Conservation (phyloP, 1,140 invertebrate genomes). For the Bombus turneri region DNA sequence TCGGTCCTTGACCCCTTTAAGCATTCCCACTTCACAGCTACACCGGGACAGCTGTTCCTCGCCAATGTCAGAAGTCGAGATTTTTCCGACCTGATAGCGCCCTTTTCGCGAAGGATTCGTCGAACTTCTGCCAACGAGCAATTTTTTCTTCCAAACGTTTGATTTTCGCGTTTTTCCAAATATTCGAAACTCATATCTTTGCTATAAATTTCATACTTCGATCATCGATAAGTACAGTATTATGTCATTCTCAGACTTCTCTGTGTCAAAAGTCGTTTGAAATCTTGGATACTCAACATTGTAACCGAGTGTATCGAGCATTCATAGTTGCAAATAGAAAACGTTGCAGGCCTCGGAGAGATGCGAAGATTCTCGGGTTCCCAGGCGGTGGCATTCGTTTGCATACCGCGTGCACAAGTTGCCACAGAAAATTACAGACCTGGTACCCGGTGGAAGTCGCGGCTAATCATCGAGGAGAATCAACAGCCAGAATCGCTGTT, state of each 20-base stretch:
- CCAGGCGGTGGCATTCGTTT: slow-evolving; percentile 3
- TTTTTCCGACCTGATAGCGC: background rate
- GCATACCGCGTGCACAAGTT: background rate
- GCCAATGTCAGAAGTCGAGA: background rate
- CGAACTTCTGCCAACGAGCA: slow-evolving; percentile 8
- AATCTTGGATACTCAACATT: background rate
- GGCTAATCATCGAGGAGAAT: slow-evolving; percentile 29
- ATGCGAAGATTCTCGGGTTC: background rate
- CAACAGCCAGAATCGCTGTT: slow-evolving; percentile 36
- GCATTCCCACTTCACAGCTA: background rate
- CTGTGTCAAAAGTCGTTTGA: background rate
- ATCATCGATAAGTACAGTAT: background rate
- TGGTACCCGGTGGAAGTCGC: background rate
- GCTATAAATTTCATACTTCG: too few relatives aligned
- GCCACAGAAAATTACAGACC: slow-evolving; percentile 27
- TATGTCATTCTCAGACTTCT: background rate
- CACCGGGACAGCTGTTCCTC: slow-evolving; percentile 2
- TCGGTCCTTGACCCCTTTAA: slow-evolving; percentile 48
- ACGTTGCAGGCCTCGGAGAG: background rate
- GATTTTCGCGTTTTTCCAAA: too few relatives aligned
- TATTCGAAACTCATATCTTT: too few relatives aligned
- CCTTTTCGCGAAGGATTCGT: background rate
- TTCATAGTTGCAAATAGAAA: slow-evolving; percentile 1
- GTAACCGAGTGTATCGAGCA: background rate
- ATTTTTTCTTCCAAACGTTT: background rate